Conservation (phyloP, 2,888 invertebrate species). For the Apantesis nais region DNA sequence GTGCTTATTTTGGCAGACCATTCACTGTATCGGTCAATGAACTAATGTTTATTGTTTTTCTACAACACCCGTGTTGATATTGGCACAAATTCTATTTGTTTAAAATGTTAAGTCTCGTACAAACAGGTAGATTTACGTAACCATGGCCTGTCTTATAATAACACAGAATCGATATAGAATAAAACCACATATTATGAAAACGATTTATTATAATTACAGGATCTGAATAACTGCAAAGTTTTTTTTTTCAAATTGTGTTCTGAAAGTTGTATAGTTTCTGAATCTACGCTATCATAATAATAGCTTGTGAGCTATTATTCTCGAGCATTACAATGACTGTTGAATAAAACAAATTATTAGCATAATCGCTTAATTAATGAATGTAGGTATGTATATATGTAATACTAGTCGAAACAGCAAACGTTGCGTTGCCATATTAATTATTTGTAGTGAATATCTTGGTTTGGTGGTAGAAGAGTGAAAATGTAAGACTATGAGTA, state of each 20-base stretch:
- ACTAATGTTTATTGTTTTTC: constrained; percentile 81
- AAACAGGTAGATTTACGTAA: constrained; percentile 72
- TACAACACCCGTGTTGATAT: constrained; percentile 77
- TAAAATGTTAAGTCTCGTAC: constrained; percentile 74
- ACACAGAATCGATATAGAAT: constrained; percentile 36
- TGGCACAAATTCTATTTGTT: constrained; percentile 82
- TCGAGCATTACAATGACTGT: not conserved
- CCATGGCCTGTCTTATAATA: constrained; percentile 60
- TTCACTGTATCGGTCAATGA: constrained; percentile 73
- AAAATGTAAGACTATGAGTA: too few relatives aligned
- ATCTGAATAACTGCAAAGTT: not conserved
- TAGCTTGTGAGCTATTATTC: not conserved
- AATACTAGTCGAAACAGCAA: too few relatives aligned
- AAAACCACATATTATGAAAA: constrained; percentile 17
- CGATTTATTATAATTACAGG: not conserved
- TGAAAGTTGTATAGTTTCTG: not conserved
- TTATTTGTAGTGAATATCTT: too few relatives aligned
- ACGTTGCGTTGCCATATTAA: too few relatives aligned
- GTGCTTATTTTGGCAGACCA: constrained; percentile 80
- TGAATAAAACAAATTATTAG: not conserved
- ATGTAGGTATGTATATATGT: too few relatives aligned
- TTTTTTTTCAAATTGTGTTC: not conserved
- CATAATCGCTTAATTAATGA: too few relatives aligned
- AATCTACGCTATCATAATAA: not conserved
- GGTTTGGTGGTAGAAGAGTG: too few relatives aligned